Evolutionary conservation across 1,140 invertebrate genomes (phyloP).

Genomic region (Popillia japonica): DNA sequence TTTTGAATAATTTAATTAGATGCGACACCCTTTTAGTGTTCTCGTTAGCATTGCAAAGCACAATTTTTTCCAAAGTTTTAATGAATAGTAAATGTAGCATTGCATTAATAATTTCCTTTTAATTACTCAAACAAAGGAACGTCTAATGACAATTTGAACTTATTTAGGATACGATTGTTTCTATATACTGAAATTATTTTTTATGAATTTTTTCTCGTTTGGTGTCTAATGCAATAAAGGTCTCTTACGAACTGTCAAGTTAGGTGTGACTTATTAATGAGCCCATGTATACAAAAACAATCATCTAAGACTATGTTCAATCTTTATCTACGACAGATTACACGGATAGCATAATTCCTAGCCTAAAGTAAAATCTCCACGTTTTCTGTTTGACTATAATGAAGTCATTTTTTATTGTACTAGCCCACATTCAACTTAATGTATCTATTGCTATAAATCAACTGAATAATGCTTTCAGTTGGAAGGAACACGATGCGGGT

Average conservation of each 20-base stretch:
- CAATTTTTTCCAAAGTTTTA: not conserved
- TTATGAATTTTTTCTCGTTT: no score
- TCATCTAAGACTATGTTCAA: not conserved
- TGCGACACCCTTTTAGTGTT: no score
- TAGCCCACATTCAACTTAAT: not conserved
- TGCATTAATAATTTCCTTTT: constrained; percentile 1
- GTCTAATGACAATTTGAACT: not conserved
- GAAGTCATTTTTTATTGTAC: constrained; percentile 19
- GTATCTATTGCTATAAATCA: constrained; percentile 11
- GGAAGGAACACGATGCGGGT: constrained; percentile 1
- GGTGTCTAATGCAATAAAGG: no score
- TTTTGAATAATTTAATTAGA: no score
- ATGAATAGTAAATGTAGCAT: not conserved
- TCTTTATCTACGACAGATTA: not conserved
- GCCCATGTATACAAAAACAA: not conserved
- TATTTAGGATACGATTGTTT: not conserved
- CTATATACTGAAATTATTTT: not conserved
- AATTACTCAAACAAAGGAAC: not conserved
- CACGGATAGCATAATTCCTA: not conserved
- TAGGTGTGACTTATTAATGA: not conserved
- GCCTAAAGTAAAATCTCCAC: not conserved
- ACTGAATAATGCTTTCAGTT: not conserved
- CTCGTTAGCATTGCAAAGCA: no score
- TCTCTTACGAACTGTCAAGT: not conserved
- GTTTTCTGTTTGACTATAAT: not conserved